Evolutionary conservation across 2,888 invertebrate species (phyloP).

Genomic region (Homarus gammarus): DNA sequence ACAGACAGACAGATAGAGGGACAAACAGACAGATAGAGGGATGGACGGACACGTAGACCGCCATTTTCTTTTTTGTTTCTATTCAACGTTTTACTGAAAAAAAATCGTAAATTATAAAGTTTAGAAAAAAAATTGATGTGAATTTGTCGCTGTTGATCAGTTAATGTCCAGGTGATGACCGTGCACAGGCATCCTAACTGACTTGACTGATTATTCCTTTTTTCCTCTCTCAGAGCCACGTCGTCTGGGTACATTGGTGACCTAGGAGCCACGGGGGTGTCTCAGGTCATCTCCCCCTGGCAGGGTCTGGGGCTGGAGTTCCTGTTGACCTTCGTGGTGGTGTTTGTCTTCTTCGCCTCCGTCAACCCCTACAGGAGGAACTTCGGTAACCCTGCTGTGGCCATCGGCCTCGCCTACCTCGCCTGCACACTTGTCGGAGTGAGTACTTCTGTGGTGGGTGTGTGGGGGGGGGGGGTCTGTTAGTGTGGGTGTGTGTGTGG

Average conservation of each 20-base stretch:
- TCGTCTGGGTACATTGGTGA: conserved; percentile 77
- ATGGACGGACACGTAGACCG: no score
- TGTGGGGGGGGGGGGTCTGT: no score
- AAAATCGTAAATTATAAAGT: no score
- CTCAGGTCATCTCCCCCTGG: conserved; percentile 83
- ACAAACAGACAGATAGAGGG: no score
- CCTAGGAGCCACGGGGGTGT: conserved; percentile 87
- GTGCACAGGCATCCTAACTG: neutral
- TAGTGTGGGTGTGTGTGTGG: neutral
- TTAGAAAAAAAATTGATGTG: no score
- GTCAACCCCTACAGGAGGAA: conserved; percentile 80
- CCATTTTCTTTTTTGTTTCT: no score
- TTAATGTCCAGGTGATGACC: no score
- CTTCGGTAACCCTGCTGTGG: conserved; percentile 77
- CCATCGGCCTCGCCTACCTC: conserved; percentile 78
- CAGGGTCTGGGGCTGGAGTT: conserved; percentile 92
- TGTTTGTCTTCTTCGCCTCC: conserved; percentile 87
- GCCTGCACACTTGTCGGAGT: conserved; percentile 78
- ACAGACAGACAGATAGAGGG: no score
- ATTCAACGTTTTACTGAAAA: no score
- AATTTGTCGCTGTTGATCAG: no score
- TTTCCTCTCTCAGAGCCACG: conserved; percentile 59
- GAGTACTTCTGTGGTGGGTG: conserved; percentile 68
- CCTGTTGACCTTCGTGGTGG: conserved; percentile 91
- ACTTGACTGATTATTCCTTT: neutral